phyloP scores from a whole-genome alignment of 1,140 invertebrate species.

The Palaemon carinicauda region DNA sequence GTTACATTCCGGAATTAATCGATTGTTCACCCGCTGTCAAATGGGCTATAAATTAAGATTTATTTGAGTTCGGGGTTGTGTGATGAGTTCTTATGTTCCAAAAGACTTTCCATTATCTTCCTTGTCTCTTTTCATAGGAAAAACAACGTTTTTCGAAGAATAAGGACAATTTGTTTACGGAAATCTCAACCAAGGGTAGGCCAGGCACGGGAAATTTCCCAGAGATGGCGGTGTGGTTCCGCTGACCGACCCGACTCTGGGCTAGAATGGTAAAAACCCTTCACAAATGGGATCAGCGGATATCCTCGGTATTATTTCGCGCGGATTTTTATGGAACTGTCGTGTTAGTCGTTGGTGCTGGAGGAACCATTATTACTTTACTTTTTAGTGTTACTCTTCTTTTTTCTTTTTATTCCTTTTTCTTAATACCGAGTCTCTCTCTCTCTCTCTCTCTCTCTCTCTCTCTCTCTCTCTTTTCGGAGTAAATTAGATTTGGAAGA shows the following conservation, averaged over 20 bases:
- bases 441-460: no score
- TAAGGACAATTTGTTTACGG: background rate
- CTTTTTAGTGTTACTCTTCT: background rate
- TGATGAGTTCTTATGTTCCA: no score
- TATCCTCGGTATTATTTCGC: slow-evolving; percentile 44
- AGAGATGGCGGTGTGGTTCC: background rate
- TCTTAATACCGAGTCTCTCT: no score
- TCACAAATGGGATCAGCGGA: slow-evolving; percentile 26
- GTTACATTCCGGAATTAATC: slow-evolving; percentile 2
- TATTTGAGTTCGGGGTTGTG: no score
- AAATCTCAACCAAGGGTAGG: background rate
- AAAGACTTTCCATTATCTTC: no score
- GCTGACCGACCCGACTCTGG: slow-evolving; percentile 26
- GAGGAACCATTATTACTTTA: background rate
- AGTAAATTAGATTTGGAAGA: no score
- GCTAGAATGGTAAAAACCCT: slow-evolving; percentile 47
- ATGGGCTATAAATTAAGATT: no score
- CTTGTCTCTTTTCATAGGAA: no score
- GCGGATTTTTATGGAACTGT: slow-evolving; percentile 43
- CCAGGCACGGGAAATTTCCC: slow-evolving; percentile 7
- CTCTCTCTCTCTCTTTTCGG: no score
- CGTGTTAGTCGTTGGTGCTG: slow-evolving; percentile 18
- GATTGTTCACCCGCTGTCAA: background rate
- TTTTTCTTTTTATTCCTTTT: background rate
- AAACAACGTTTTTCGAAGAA: no score